Conservation (phyloP, 92 coral and sea anemone genomes). For the Siderastrea radians region DNA sequence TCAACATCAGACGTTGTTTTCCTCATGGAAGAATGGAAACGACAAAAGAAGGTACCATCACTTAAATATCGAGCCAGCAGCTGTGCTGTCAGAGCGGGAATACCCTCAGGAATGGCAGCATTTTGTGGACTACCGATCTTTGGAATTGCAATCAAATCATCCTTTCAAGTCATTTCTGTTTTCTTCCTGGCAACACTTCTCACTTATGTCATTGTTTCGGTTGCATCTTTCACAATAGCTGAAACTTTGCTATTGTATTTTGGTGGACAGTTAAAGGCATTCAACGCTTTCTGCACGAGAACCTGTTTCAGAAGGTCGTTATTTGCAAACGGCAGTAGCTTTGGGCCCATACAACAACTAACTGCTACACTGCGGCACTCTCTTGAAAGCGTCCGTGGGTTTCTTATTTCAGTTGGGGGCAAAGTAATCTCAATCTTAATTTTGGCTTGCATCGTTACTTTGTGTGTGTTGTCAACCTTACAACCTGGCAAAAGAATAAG, state of each 20-base stretch:
- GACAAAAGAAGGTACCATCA: conserved; percentile 22
- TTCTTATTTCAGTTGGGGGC: conserved; percentile 4
- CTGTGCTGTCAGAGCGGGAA: conserved; percentile 58
- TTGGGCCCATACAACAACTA: no score
- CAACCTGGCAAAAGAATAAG: not conserved
- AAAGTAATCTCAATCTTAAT: not conserved
- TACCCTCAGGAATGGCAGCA: conserved; percentile 24
- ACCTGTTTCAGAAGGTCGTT: not conserved
- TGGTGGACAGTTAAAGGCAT: not conserved
- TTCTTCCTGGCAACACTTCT: conserved; percentile 34
- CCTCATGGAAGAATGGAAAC: conserved; percentile 34
- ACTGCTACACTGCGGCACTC: not conserved
- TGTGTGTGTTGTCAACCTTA: conserved; percentile 13
- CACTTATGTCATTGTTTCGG: not conserved
- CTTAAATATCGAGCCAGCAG: conserved; percentile 31
- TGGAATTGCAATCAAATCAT: conserved; percentile 53
- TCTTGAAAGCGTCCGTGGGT: not conserved
- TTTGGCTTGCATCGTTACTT: not conserved
- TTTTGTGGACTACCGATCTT: conserved; percentile 27
- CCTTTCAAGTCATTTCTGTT: conserved; percentile 50
- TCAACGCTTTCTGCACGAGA: not conserved
- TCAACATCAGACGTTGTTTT: conserved; percentile 36
- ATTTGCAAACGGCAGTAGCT: not conserved
- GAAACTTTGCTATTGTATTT: not conserved
- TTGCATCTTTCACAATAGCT: not conserved